These are phyloP conservation scores for Mythimna pallens DNA, from an alignment of 2,888 invertebrate genomes.

Conservation along the genomic window DNA sequence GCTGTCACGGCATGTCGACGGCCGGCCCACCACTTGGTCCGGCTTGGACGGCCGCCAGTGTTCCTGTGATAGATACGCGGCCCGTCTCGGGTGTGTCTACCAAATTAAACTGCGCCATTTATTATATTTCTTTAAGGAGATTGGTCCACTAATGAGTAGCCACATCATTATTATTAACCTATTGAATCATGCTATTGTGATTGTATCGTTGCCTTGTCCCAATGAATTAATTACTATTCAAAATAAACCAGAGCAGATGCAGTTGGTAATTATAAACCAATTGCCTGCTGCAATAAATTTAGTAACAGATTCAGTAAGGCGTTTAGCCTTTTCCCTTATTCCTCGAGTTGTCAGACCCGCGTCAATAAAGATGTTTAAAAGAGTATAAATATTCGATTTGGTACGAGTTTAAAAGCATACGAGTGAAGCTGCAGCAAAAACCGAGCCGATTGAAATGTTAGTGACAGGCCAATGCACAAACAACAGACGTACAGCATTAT, in stretches of 20 bases:
- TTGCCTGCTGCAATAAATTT: constrained; percentile 28
- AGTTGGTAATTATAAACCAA: constrained; percentile 44
- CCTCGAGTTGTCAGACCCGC: constrained; percentile 82
- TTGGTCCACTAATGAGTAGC: constrained; percentile 82
- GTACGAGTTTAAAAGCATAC: constrained; percentile 78
- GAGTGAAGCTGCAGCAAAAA: constrained; percentile 85
- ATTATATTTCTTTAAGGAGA: constrained; percentile 87
- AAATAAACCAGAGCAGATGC: constrained; percentile 39
- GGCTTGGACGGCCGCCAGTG: constrained; percentile 87
- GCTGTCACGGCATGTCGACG: constrained; percentile 87
- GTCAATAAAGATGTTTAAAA: constrained; percentile 89
- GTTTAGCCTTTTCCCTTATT: constrained; percentile 78
- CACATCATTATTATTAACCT: constrained; percentile 71
- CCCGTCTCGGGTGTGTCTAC: constrained; percentile 88
- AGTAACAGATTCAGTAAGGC: constrained; percentile 72
- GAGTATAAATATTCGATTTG: constrained; percentile 87
- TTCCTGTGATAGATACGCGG: constrained; percentile 86
- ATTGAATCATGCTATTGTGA: constrained; percentile 63
- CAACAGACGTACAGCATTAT: constrained; percentile 87
- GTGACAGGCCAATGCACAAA: constrained; percentile 89
- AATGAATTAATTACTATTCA: constrained; percentile 41
- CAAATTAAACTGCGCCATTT: constrained; percentile 90
- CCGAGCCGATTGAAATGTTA: constrained; percentile 88
- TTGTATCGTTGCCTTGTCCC: constrained; percentile 51
- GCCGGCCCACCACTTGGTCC: constrained; percentile 88